phyloP scores from a whole-genome alignment of 1,140 invertebrate species.

The Pissodes strobi region DNA sequence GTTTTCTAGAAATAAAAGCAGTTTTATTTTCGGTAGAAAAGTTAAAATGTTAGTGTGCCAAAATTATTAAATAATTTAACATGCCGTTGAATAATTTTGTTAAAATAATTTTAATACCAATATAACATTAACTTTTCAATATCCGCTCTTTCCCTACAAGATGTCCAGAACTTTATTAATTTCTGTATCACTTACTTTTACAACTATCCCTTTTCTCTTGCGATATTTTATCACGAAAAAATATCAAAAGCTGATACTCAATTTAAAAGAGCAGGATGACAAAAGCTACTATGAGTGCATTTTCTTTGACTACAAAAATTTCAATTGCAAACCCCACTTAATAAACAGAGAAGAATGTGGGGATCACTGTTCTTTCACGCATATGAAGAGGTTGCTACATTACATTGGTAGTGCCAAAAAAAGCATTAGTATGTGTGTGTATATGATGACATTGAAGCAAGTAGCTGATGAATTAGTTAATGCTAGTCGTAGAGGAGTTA shows the following conservation, averaged over 20 bases:
- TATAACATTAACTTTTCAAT: too few species aligned
- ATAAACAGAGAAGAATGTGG: constrained; percentile 35
- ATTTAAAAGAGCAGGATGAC: constrained; percentile 24
- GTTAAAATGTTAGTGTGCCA: too few species aligned
- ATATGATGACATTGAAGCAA: constrained; percentile 39
- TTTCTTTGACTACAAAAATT: constrained; percentile 37
- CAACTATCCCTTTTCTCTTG: constrained; percentile 30
- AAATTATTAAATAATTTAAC: too few species aligned
- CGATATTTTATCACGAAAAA: constrained; percentile 34
- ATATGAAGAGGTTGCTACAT: constrained; percentile 31
- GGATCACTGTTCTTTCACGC: constrained; percentile 34
- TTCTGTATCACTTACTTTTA: neutral
- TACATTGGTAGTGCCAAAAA: constrained; percentile 40
- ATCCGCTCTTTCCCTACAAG: too few species aligned
- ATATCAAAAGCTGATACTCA: constrained; percentile 19
- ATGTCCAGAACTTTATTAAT: too few species aligned
- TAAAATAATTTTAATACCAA: too few species aligned
- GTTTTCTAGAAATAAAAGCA: too few species aligned
- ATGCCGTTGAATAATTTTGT: too few species aligned
- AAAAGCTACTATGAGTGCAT: constrained; percentile 38
- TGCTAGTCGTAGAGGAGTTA: constrained; percentile 39
- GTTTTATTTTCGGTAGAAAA: too few species aligned
- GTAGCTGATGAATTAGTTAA: constrained; percentile 36
- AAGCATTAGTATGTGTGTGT: constrained; percentile 44
- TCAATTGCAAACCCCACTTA: constrained; percentile 36